A percentile compares a stretch with the other conserved stretches of the same genome.
phyloP scores from a whole-genome alignment of 2,888 invertebrate genomes.

The Alsophila aescularia region DNA sequence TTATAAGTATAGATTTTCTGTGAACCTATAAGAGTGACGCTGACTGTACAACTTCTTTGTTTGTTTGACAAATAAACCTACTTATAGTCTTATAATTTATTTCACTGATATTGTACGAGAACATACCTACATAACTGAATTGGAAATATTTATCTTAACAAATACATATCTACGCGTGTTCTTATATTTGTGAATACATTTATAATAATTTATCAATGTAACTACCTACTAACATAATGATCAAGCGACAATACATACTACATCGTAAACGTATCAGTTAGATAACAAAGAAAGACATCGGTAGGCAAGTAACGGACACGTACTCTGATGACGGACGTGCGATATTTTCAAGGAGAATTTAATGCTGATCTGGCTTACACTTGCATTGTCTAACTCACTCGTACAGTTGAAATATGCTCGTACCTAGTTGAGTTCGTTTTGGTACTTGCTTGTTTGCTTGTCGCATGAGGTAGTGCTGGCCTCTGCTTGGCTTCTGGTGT shows the following conservation, averaged over 20 bases:
- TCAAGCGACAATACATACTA: constrained; percentile 30
- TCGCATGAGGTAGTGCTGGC: no score
- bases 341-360: constrained; percentile 26
- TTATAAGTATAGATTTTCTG: no score
- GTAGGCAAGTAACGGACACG: constrained; percentile 32
- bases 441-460: no score
- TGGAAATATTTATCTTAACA: not conserved
- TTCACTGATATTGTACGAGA: no score
- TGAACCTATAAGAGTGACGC: no score
- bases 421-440: not conserved
- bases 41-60: no score
- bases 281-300: constrained; percentile 39
- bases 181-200: not conserved
- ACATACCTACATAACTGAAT: no score
- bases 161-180: not conserved
- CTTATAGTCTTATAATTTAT: no score
- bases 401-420: not conserved
- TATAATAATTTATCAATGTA: not conserved
- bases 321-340: constrained; percentile 35
- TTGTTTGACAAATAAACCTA: no score
- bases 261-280: constrained; percentile 23
- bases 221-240: constrained; percentile 19
- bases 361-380: constrained; percentile 34
- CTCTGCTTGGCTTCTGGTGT: no score
- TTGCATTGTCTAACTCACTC: constrained; percentile 18